phyloP scores from a whole-genome alignment of 2,888 invertebrate genomes.

The Blastobasis adustella region DNA sequence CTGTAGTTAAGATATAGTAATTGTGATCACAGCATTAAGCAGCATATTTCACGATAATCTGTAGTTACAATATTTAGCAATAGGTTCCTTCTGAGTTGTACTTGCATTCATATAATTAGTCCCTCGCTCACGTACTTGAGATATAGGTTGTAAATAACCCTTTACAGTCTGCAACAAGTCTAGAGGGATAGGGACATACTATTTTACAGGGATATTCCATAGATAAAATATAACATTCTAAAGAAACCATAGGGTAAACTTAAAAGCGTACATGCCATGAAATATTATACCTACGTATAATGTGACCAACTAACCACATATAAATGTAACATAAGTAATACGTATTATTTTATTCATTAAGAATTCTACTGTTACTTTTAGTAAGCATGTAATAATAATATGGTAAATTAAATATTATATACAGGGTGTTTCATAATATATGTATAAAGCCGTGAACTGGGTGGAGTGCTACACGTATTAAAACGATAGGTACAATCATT shows the following conservation, averaged over 20 bases:
- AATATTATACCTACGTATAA: too few relatives aligned
- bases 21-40: neutral
- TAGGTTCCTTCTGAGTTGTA: too few relatives aligned
- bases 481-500: too few relatives aligned
- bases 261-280: too few relatives aligned
- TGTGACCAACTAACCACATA: too few relatives aligned
- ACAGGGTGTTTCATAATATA: too few relatives aligned
- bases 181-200: neutral
- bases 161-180: neutral
- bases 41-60: neutral
- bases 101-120: neutral
- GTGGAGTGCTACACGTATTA: too few relatives aligned
- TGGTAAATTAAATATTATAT: neutral
- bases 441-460: too few relatives aligned
- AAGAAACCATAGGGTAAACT: too few relatives aligned
- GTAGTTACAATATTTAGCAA: too few relatives aligned
- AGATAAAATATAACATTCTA: neutral
- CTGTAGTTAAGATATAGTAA: neutral
- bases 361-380: neutral
- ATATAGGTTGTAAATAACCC: neutral
- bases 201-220: neutral
- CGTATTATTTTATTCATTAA: too few relatives aligned
- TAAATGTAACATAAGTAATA: too few relatives aligned
- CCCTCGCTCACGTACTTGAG: neutral
- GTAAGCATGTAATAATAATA: neutral